phyloP scores from a whole-genome alignment of 2,888 invertebrate species.

The Dinocampus coccinellae region DNA sequence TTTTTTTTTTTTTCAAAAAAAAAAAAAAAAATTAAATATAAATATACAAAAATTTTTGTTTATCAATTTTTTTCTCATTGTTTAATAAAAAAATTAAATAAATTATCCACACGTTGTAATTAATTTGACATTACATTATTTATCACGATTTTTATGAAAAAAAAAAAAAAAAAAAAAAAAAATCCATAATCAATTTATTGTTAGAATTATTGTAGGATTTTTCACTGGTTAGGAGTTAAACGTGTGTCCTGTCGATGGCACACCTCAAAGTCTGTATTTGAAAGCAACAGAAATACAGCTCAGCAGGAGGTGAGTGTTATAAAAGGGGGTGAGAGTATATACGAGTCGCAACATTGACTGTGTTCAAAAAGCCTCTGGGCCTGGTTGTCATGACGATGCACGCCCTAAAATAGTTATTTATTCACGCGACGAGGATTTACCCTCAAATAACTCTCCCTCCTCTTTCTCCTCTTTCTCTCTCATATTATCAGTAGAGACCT shows the following conservation, averaged over 20 bases:
- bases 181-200: no score
- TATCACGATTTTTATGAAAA: no score
- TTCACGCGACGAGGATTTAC: slow-evolving; percentile 62
- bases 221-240: not conserved
- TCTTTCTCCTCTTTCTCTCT: slow-evolving; percentile 11
- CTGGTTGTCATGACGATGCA: slow-evolving; percentile 56
- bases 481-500: no score
- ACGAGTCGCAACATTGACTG: slow-evolving; percentile 52
- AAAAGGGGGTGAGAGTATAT: slow-evolving; percentile 42
- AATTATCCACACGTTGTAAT: not conserved
- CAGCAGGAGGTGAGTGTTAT: slow-evolving; percentile 39
- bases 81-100: no score
- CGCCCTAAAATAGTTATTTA: slow-evolving; percentile 63
- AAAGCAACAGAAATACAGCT: slow-evolving; percentile 2
- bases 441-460: slow-evolving; percentile 43
- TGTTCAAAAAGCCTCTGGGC: slow-evolving; percentile 44
- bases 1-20: no score
- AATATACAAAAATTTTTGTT: no score
- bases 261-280: slow-evolving; percentile 30
- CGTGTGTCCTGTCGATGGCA: slow-evolving; percentile 35
- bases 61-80: no score
- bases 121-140: not conserved
- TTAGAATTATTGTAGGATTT: not conserved
- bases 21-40: slow-evolving; percentile 46
- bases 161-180: no score